phyloP scores from a whole-genome alignment of 2,797 vertebrate species.

The Leucoraja ocellata region DNA sequence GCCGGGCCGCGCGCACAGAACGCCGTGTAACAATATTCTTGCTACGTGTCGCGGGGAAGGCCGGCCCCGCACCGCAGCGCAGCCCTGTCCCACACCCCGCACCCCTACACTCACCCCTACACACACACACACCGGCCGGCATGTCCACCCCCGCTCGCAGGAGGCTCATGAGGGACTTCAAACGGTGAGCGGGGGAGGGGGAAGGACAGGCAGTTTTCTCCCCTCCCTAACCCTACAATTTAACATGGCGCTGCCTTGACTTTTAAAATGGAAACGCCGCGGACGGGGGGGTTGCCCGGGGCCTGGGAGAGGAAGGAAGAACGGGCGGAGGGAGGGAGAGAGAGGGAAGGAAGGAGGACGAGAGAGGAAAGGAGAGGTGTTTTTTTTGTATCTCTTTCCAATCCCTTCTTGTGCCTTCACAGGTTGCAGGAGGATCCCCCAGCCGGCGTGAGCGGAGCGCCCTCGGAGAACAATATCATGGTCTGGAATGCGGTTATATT shows the following conservation, averaged over 20 bases:
- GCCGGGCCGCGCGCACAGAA: neutral
- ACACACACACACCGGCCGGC: conserved; percentile 39
- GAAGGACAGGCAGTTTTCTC: neutral
- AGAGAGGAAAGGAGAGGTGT: neutral
- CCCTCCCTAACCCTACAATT: neutral
- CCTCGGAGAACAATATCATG: conserved; percentile 98
- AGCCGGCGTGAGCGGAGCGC: conserved; percentile 90
- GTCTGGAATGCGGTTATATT: conserved; percentile 98
- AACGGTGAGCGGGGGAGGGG: conserved; percentile 66
- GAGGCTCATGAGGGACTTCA: conserved; percentile 96
- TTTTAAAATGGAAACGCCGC: conserved; percentile 24
- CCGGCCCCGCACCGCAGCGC: too few relatives aligned
- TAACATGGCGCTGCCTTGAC: conserved; percentile 29
- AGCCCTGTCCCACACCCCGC: too few relatives aligned
- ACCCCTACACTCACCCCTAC: too few relatives aligned
- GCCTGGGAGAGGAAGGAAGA: neutral
- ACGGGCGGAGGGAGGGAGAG: neutral
- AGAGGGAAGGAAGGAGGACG: neutral
- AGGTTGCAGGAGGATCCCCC: conserved; percentile 96
- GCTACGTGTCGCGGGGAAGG: neutral
- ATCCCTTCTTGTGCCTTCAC: conserved; percentile 23
- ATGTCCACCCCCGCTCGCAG: conserved; percentile 97
- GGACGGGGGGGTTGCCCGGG: neutral
- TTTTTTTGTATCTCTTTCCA: neutral
- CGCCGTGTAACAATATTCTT: conserved; percentile 11